These are phyloP conservation scores for Sebastes diploproa DNA, from an alignment of 2,797 vertebrate species.

Conservation along the genomic window DNA sequence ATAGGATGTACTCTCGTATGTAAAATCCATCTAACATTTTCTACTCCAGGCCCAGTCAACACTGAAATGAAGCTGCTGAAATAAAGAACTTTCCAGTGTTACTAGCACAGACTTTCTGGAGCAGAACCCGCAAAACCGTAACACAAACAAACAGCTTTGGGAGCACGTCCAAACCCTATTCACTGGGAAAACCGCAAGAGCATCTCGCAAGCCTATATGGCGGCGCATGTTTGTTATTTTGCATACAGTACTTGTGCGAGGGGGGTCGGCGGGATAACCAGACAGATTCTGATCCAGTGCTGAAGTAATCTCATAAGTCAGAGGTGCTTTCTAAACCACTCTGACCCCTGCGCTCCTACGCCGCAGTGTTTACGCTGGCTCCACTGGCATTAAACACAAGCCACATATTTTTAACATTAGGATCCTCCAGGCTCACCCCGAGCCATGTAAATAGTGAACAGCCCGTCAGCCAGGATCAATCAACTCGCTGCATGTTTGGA, in stretches of 20 bases:
- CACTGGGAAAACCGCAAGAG: background rate
- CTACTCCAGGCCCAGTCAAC: background rate
- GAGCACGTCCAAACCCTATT: constrained; percentile 8
- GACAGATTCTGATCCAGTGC: constrained; percentile 47
- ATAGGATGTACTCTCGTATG: background rate
- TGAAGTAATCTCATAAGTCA: constrained; percentile 64
- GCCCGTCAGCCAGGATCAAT: constrained; percentile 77
- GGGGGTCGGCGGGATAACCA: constrained; percentile 9
- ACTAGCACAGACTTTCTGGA: background rate
- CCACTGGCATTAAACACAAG: constrained; percentile 70
- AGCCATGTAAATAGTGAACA: constrained; percentile 67
- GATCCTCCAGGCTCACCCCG: constrained; percentile 66
- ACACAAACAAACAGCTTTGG: constrained; percentile 41
- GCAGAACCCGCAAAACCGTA: constrained; percentile 11
- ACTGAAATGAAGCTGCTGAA: background rate
- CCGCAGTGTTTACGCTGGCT: constrained; percentile 75
- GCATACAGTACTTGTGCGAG: constrained; percentile 28
- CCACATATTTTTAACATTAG: constrained; percentile 80
- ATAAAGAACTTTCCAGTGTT: background rate
- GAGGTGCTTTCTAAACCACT: constrained; percentile 69
- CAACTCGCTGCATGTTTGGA: constrained; percentile 75
- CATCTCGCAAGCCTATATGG: background rate
- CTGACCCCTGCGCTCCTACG: constrained; percentile 65
- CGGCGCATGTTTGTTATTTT: constrained; percentile 18
- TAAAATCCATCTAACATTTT: constrained; percentile 14